These are phyloP conservation scores for Macrochelys suwanniensis DNA, from an alignment of 2,797 vertebrate genomes.

Conservation along the genomic window DNA sequence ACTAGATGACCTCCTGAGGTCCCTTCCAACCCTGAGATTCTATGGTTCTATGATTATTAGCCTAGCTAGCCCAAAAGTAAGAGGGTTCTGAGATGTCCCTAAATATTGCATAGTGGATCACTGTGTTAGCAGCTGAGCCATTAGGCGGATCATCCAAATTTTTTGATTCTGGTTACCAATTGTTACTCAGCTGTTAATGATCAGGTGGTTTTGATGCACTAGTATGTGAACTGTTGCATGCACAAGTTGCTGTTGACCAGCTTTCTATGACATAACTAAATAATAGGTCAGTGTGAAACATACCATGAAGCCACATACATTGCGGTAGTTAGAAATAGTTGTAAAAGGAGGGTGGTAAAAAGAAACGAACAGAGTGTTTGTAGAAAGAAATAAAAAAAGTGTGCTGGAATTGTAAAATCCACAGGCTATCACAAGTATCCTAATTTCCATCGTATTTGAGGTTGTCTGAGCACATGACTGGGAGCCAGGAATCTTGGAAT, in stretches of 20 bases:
- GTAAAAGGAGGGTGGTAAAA: background rate
- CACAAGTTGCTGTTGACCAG: no score
- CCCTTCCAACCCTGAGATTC: no score
- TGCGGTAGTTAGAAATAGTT: background rate
- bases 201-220: background rate
- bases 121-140: background rate
- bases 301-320: background rate
- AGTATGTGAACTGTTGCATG: background rate
- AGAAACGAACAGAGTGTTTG: background rate
- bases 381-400: background rate
- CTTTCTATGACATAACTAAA: background rate
- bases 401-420: background rate
- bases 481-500: background rate
- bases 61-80: background rate
- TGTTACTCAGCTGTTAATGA: background rate
- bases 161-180: background rate
- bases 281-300: background rate
- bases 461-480: background rate
- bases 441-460: background rate
- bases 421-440: background rate
- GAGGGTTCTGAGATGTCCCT: background rate
- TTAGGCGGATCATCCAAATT: background rate
- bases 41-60: no score
- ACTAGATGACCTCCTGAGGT: no score
- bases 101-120: background rate